phyloP scores from a whole-genome alignment of 2,888 invertebrate species.

The Chironomus riparius region DNA sequence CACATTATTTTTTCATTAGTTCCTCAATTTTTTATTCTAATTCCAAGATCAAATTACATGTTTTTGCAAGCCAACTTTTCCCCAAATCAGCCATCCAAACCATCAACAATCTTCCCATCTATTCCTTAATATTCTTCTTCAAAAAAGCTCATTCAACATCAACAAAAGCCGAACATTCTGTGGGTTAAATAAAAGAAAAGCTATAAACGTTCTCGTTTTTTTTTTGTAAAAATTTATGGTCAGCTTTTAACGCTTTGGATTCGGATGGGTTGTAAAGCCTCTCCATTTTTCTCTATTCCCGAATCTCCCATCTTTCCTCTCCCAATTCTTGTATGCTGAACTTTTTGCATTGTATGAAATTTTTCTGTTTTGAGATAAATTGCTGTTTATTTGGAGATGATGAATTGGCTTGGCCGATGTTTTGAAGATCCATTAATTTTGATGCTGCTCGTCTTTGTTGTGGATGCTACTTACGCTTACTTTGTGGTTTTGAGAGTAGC shows the following conservation, averaged over 20 bases:
- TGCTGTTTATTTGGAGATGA: slow-evolving; percentile 2
- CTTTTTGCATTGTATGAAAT: not conserved
- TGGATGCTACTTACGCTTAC: no score
- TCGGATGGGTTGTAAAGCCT: not conserved
- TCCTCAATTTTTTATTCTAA: no score
- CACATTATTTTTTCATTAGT: no score
- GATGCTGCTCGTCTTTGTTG: not conserved
- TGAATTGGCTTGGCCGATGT: not conserved
- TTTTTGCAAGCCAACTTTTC: no score
- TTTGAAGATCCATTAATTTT: not conserved
- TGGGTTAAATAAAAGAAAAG: no score
- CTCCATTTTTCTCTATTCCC: not conserved
- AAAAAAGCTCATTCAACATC: no score
- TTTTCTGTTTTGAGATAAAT: not conserved
- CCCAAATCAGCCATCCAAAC: not conserved
- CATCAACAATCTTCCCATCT: no score
- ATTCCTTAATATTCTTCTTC: no score
- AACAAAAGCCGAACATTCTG: no score
- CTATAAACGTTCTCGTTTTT: not conserved
- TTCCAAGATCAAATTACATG: no score
- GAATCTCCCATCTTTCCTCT: not conserved
- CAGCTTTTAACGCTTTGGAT: not conserved
- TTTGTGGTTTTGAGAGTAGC: no score
- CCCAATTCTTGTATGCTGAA: not conserved
- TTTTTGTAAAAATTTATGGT: not conserved